Evolutionary conservation across 2,113 vertebrate species (phyloP), one percentile per base, ranked within the genome.

Genomic region (Neotoma lepida): DNA sequence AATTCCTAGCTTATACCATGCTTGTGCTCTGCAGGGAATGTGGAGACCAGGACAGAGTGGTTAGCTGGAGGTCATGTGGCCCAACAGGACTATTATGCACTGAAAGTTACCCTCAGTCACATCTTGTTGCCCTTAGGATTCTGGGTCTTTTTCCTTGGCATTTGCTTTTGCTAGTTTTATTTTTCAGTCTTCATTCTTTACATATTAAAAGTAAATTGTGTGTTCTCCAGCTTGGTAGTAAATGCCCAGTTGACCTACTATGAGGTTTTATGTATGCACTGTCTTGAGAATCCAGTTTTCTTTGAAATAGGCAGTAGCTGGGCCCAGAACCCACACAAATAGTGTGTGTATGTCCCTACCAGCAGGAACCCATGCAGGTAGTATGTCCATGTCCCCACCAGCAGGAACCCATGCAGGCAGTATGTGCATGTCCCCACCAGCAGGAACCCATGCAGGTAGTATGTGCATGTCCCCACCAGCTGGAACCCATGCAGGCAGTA

Each of bases 261-360:
- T 3, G 49, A 20, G 58, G 26, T 1, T 39, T 35, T 33, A 1
- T 1, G 4, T 33, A 1, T 1, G 4, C 2, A 14, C 28, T 9
- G 41, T 30, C 71, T 35, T 51, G 4, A 28, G 70, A 56, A n/a
- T 39, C 30, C 0, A 2, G 5, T 41, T 84, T 44, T 26, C 44
- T 54, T 4, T 8, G 17, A 1, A 14, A 9, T 10, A 20, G 12
- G 7, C 22, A 58, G 35, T 56, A 39, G 54, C n/a, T 28, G 13
- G 22, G 54, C 13, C 35, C 12, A 28, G 35, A 81, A 28, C 54
- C 33, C 9, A n/a, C 18, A 22, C 8, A 20, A 35, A 17, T 24
- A 64, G 61, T 28, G 12, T 64, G 24, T 64, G 26, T 30, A 13
- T 64, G 26, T 30, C 63, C 26, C 63, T 18, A 58, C 20, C 56